A percentile compares a stretch with the other conserved stretches of the same genome.
Conservation (phyloP, 1,140 invertebrate species). For the Pogonus chalceus region DNA sequence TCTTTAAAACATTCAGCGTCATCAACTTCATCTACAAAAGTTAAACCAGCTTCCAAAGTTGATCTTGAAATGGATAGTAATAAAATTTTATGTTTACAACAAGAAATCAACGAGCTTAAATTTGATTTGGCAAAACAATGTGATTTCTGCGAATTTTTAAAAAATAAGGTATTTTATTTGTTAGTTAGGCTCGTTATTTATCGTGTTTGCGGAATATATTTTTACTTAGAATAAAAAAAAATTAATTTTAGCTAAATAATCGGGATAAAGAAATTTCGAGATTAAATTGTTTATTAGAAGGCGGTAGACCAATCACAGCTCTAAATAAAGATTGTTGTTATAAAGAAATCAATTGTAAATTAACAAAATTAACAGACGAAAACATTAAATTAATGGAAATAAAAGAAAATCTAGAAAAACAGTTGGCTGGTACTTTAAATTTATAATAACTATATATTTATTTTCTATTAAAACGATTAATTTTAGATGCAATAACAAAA, state of each 20-base stretch:
- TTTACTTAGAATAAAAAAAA: constrained; percentile 9
- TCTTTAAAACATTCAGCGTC: constrained; percentile 17
- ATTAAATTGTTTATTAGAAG: constrained; percentile 50
- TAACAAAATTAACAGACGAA: constrained; percentile 36
- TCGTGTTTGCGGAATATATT: background rate
- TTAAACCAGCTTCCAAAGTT: too few species aligned
- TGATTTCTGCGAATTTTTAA: constrained; percentile 34
- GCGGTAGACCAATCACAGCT: constrained; percentile 44
- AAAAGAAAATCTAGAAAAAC: constrained; percentile 45
- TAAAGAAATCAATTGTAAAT: constrained; percentile 35
- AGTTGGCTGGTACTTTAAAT: constrained; percentile 39
- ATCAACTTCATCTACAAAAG: constrained; percentile 27
- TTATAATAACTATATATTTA: constrained; percentile 8
- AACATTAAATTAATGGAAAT: constrained; percentile 41
- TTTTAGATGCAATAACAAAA: constrained; percentile 48
- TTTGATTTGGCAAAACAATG: constrained; percentile 26
- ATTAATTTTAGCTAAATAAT: constrained; percentile 20
- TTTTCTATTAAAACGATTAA: too few species aligned
- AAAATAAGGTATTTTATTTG: constrained; percentile 37
- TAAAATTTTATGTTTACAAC: constrained; percentile 37
- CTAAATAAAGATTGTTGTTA: constrained; percentile 46
- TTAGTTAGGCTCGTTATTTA: constrained; percentile 8
- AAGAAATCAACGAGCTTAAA: constrained; percentile 40
- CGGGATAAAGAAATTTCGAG: constrained; percentile 54
- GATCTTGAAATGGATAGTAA: constrained; percentile 38